Conservation (phyloP, 1,140 invertebrate genomes). For the Chrysopa pallens region DNA sequence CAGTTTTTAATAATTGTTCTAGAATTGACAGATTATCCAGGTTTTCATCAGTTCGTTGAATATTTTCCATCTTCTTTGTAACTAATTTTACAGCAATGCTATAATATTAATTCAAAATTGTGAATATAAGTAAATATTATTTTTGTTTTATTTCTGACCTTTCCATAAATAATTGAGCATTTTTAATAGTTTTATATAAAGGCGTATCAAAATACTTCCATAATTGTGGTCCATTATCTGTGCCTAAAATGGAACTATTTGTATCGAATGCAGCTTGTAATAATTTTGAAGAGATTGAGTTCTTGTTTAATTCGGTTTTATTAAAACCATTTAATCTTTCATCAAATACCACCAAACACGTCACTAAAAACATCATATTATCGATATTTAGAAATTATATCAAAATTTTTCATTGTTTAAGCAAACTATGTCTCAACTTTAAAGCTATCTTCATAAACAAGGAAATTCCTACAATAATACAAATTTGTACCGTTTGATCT, state of each 20-base stretch:
- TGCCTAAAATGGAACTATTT: constrained; percentile 48
- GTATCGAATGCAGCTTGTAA: constrained; percentile 52
- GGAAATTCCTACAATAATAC: too few relatives aligned
- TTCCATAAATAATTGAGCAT: constrained; percentile 56
- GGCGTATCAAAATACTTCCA: constrained; percentile 58
- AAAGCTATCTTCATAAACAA: too few relatives aligned
- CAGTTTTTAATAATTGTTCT: constrained; percentile 42
- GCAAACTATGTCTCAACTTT: too few relatives aligned
- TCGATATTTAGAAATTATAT: too few relatives aligned
- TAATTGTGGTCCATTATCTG: constrained; percentile 56
- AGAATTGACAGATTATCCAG: constrained; percentile 30
- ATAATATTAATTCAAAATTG: constrained; percentile 8
- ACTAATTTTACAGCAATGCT: constrained; percentile 53
- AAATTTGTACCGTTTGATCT: too few relatives aligned
- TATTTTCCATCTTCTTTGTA: constrained; percentile 28
- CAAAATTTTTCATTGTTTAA: too few relatives aligned
- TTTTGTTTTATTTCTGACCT: constrained; percentile 29
- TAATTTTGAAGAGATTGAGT: constrained; percentile 44
- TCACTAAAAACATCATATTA: constrained; percentile 35
- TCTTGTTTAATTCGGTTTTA: constrained; percentile 27
- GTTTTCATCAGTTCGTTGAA: constrained; percentile 9
- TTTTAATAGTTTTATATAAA: constrained; percentile 46
- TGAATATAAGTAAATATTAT: neutral
- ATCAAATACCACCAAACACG: constrained; percentile 47
- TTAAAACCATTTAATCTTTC: constrained; percentile 43